These are phyloP conservation scores for Alethe diademata DNA, from an alignment of 2,113 vertebrate genomes.

Conservation along the genomic window DNA sequence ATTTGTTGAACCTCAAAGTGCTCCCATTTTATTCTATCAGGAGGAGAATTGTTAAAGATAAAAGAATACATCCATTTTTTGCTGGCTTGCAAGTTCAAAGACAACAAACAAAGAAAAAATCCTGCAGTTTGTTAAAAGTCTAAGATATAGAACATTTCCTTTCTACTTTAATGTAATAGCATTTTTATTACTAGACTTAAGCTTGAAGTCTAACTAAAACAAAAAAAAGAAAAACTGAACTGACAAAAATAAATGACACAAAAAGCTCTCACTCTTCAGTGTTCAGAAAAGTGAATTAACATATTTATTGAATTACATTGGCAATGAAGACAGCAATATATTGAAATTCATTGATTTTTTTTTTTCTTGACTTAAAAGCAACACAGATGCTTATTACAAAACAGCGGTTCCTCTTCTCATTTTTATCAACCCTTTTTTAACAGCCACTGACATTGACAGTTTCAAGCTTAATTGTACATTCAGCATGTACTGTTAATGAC, in stretches of 20 bases:
- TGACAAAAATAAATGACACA: constrained; percentile 57
- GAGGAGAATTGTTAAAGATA: background rate
- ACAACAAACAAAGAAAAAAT: background rate
- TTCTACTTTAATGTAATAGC: background rate
- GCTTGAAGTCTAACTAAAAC: constrained; percentile 30
- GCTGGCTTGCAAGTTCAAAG: background rate
- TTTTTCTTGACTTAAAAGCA: constrained; percentile 68
- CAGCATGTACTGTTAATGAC: constrained; percentile 69
- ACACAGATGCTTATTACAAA: constrained; percentile 71
- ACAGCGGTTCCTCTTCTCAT: constrained; percentile 58
- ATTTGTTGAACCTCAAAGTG: background rate
- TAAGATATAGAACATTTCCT: background rate
- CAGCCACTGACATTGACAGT: constrained; percentile 66
- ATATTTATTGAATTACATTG: constrained; percentile 73
- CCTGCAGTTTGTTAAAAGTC: background rate
- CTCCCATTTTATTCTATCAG: background rate
- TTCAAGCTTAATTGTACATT: constrained; percentile 72
- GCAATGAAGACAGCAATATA: constrained; percentile 71
- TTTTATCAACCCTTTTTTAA: constrained; percentile 64
- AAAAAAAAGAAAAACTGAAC: background rate
- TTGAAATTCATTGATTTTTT: constrained; percentile 71
- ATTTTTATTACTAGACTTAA: constrained; percentile 23
- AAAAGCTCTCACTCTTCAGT: constrained; percentile 54
- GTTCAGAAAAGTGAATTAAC: constrained; percentile 67
- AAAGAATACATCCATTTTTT: background rate